phyloP scores from a whole-genome alignment of 2,113 vertebrate genomes.

The Chelonoidis abingdonii region DNA sequence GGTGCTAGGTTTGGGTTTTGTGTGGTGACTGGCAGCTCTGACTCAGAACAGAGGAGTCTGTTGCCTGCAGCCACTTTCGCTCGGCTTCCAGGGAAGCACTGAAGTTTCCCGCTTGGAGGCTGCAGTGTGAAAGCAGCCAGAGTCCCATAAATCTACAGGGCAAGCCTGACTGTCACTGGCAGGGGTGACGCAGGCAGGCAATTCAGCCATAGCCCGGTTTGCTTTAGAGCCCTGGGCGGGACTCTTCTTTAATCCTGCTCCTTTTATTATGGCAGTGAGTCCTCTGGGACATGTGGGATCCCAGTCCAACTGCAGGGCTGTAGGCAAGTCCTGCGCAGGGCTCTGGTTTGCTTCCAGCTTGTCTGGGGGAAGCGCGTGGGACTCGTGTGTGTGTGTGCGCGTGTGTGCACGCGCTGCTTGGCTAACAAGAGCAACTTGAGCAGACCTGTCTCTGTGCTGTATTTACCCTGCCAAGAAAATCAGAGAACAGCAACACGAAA shows the following conservation, averaged over 20 bases:
- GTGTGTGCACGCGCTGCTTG: neutral
- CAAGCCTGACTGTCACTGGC: no score
- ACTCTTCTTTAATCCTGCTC: neutral
- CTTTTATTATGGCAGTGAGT: neutral
- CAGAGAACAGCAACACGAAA: neutral
- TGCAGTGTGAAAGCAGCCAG: neutral
- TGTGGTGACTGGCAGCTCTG: neutral
- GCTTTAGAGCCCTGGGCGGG: no score
- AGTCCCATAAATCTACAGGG: rapidly evolving
- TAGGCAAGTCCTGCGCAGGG: no score
- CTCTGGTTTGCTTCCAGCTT: neutral
- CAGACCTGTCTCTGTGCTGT: neutral
- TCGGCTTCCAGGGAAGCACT: rapidly evolving
- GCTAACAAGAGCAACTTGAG: neutral
- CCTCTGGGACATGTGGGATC: no score
- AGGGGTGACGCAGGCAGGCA: no score
- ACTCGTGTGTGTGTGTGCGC: no score
- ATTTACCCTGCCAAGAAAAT: neutral
- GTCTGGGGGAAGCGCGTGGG: neutral
- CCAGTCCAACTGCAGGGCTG: no score
- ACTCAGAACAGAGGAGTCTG: neutral
- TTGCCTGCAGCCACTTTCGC: neutral
- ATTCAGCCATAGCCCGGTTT: no score
- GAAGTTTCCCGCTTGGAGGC: rapidly evolving
- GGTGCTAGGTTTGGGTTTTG: neutral